Conservation (phyloP, 2,113 vertebrate species). For the Seriola rivoliana region DNA sequence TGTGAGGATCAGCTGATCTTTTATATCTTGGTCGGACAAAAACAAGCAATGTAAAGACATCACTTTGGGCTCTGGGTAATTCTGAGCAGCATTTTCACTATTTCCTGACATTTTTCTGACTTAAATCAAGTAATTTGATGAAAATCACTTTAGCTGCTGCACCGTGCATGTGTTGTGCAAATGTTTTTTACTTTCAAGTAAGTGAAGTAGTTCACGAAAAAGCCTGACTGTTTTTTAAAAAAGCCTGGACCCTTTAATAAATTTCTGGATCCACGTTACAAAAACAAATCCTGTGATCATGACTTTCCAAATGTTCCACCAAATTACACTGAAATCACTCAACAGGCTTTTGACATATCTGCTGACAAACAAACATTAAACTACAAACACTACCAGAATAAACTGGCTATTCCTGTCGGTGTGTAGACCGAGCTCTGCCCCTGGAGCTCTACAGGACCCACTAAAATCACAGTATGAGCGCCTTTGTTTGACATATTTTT, state of each 20-base stretch:
- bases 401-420: constrained; percentile 18
- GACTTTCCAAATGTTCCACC: neutral
- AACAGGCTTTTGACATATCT: neutral
- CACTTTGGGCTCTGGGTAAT: too few species aligned
- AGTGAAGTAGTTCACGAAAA: neutral
- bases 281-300: neutral
- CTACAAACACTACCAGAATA: neutral
- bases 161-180: too few species aligned
- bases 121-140: too few species aligned
- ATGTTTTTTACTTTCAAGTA: neutral
- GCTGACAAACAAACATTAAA: neutral
- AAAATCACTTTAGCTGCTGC: too few species aligned
- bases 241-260: too few species aligned
- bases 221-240: neutral
- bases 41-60: neutral
- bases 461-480: neutral
- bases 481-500: neutral
- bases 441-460: neutral
- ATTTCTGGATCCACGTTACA: too few species aligned
- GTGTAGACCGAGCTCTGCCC: neutral
- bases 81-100: neutral
- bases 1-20: neutral
- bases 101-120: neutral
- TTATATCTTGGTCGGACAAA: neutral
- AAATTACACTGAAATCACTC: neutral